phyloP scores from a whole-genome alignment of 2,888 invertebrate species.

The Machimus atricapillus region DNA sequence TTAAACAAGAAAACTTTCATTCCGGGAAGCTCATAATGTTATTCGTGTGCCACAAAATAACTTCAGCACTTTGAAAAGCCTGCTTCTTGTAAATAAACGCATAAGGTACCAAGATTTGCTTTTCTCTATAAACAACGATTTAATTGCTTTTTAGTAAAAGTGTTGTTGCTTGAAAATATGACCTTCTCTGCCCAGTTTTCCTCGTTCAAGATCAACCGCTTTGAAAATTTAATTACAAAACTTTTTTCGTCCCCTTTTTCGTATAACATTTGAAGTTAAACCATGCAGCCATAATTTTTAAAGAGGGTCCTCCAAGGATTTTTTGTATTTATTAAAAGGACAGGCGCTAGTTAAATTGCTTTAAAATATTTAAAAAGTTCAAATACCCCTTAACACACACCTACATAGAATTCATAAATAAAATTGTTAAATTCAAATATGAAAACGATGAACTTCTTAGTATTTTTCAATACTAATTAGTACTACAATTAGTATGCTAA shows the following conservation, averaged over 20 bases:
- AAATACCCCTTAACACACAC: not conserved
- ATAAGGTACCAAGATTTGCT: not conserved
- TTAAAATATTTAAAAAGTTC: not conserved
- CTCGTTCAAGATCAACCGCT: not conserved
- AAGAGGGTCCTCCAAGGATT: not conserved
- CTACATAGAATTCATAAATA: not conserved
- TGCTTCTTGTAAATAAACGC: not conserved
- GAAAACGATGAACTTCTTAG: not conserved
- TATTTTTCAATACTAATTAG: too few species aligned
- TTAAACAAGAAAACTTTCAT: not conserved
- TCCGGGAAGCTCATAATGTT: not conserved
- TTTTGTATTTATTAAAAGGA: not conserved
- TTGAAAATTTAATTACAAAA: not conserved
- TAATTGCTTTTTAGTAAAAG: not conserved
- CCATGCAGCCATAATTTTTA: not conserved
- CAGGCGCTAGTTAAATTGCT: not conserved
- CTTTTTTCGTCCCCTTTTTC: not conserved
- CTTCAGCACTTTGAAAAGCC: not conserved
- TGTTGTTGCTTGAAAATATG: not conserved
- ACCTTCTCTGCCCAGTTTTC: not conserved
- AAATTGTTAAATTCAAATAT: not conserved
- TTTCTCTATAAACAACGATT: not conserved
- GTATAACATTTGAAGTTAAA: not conserved
- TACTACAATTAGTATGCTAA: too few species aligned
- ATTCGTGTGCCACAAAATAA: not conserved